These are phyloP conservation scores for Noctua janthina DNA, from an alignment of 2,888 invertebrate genomes.

Conservation along the genomic window DNA sequence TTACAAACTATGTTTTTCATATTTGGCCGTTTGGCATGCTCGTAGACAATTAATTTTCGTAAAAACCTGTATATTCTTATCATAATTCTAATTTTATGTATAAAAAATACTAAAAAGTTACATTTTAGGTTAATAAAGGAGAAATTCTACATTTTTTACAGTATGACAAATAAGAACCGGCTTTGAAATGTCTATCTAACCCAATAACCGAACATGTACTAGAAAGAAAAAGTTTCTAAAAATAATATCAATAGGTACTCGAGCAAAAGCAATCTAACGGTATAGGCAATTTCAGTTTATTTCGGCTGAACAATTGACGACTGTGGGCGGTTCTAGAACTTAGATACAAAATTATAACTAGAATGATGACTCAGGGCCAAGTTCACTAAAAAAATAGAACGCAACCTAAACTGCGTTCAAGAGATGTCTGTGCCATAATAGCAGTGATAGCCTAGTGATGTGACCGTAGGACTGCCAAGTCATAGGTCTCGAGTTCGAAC, in stretches of 20 bases:
- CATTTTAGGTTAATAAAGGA: background rate
- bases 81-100: background rate
- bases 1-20: background rate
- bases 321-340: background rate
- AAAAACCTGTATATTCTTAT: background rate
- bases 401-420: background rate
- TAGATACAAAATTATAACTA: background rate
- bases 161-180: background rate
- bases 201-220: background rate
- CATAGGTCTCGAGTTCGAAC: too few relatives aligned
- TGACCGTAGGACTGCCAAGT: too few relatives aligned
- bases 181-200: background rate
- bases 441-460: too few relatives aligned
- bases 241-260: background rate
- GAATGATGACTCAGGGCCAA: background rate
- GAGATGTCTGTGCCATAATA: background rate
- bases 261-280: constrained; percentile 17
- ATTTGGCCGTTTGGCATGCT: background rate
- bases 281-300: constrained; percentile 3
- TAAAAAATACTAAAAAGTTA: background rate
- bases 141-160: too few relatives aligned
- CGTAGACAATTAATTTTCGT: background rate
- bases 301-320: background rate
- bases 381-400: background rate
- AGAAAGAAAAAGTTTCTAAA: constrained; percentile 23